Evolutionary conservation across 2,113 vertebrate genomes (phyloP).

Genomic region (Paracanthobrama guichenoti): DNA sequence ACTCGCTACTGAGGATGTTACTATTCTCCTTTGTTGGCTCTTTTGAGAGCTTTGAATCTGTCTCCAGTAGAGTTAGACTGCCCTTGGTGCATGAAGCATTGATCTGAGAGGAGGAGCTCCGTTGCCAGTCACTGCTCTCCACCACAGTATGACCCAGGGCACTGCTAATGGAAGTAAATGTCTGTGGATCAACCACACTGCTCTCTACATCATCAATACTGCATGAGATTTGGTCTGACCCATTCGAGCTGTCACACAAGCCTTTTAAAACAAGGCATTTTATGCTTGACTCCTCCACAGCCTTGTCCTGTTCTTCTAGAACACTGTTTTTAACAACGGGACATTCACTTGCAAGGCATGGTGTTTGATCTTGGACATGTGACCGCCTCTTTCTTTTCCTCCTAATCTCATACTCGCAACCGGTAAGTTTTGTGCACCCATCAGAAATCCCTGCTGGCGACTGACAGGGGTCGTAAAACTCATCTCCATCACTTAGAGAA

Average conservation of each 20-base stretch:
- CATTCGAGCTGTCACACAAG: slow-evolving; percentile 18
- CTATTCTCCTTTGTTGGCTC: slow-evolving; percentile 31
- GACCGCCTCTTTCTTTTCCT: slow-evolving; percentile 70
- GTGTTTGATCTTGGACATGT: slow-evolving; percentile 34
- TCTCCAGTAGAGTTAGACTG: slow-evolving; percentile 15
- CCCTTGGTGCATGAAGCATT: slow-evolving; percentile 33
- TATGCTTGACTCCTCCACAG: slow-evolving; percentile 2
- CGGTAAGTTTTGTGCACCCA: neutral
- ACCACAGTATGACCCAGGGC: slow-evolving; percentile 34
- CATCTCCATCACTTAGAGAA: slow-evolving; percentile 69
- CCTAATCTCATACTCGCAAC: slow-evolving; percentile 64
- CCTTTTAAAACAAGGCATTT: slow-evolving; percentile 43
- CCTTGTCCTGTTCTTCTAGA: slow-evolving; percentile 1
- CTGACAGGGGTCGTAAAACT: slow-evolving; percentile 44
- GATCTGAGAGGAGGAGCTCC: slow-evolving; percentile 30
- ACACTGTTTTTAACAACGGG: neutral
- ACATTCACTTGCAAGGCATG: slow-evolving; percentile 1
- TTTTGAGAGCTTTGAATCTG: slow-evolving; percentile 23
- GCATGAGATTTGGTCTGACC: slow-evolving; percentile 42
- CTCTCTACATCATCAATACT: slow-evolving; percentile 46
- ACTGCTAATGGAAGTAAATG: slow-evolving; percentile 39
- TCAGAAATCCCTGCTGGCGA: neutral
- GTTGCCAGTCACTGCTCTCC: slow-evolving; percentile 29
- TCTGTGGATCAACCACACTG: slow-evolving; percentile 37
- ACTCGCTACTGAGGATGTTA: neutral